Conservation (phyloP, 2,888 invertebrate species). For the Drosophila longiperda region DNA sequence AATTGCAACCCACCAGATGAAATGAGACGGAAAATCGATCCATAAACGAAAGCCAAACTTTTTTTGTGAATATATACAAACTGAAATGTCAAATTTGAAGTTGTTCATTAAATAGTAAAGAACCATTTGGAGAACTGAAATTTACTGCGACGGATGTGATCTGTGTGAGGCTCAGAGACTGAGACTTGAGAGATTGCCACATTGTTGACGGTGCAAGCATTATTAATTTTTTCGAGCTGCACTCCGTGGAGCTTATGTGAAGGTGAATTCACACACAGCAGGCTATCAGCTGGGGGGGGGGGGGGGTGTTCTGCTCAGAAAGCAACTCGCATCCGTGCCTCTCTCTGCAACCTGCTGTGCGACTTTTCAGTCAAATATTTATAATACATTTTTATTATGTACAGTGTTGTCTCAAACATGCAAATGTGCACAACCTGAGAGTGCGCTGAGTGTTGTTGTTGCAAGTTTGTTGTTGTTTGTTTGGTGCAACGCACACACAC, state of each 20-base stretch:
- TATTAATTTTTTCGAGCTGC: conserved; percentile 64
- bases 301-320: conserved; percentile 23
- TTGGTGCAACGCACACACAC: conserved; percentile 37
- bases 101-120: conserved; percentile 66
- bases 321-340: conserved; percentile 24
- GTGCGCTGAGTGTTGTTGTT: conserved; percentile 32
- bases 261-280: conserved; percentile 6
- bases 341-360: conserved; percentile 29
- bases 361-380: conserved; percentile 58
- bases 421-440: conserved; percentile 29
- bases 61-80: conserved; percentile 35
- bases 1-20: not conserved
- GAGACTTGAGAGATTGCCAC: conserved; percentile 33
- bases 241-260: conserved; percentile 6
- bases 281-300: conserved; percentile 24
- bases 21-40: not conserved
- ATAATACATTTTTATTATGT: conserved; percentile 30
- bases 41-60: conserved; percentile 34
- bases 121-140: not conserved
- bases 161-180: not conserved
- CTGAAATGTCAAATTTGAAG: conserved; percentile 1
- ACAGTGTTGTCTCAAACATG: conserved; percentile 20
- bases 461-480: conserved; percentile 25
- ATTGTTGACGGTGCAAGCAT: conserved; percentile 59
- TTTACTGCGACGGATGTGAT: not conserved